A percentile compares a stretch with the other conserved stretches of the same genome.
phyloP scores from a whole-genome alignment of 1,140 invertebrate species.

The Leptopilina boulardi region DNA sequence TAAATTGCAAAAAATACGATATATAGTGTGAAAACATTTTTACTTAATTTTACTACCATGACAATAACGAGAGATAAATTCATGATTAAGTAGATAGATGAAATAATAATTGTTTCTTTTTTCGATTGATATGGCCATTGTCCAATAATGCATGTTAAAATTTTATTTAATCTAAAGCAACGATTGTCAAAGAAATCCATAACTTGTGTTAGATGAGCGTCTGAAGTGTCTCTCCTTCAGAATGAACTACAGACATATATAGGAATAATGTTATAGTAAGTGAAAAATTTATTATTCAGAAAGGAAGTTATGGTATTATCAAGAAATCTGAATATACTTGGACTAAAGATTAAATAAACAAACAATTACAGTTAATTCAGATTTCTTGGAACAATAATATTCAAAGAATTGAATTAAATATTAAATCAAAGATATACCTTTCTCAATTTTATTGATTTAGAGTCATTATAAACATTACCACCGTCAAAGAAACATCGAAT shows the following conservation, averaged over 20 bases:
- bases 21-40: too few relatives aligned
- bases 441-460: too few relatives aligned
- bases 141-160: background rate
- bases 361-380: too few relatives aligned
- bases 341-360: too few relatives aligned
- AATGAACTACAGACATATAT: too few relatives aligned
- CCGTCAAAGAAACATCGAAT: too few relatives aligned
- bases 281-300: background rate
- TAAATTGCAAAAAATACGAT: too few relatives aligned
- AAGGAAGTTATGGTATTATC: background rate
- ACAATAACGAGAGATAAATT: background rate
- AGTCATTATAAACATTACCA: too few relatives aligned
- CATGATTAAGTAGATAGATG: background rate
- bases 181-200: slow-evolving; percentile 18
- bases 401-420: too few relatives aligned
- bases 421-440: too few relatives aligned
- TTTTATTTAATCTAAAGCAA: slow-evolving; percentile 4
- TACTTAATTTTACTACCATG: background rate
- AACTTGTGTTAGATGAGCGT: background rate
- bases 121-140: background rate
- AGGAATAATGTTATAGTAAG: too few relatives aligned
- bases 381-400: too few relatives aligned
- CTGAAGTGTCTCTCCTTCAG: background rate
- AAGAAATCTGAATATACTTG: background rate
- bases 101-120: background rate